Evolutionary conservation across 2,888 invertebrate species (phyloP), one percentile per base, ranked within the genome.

Genomic region (Bellardia bayeri): DNA sequence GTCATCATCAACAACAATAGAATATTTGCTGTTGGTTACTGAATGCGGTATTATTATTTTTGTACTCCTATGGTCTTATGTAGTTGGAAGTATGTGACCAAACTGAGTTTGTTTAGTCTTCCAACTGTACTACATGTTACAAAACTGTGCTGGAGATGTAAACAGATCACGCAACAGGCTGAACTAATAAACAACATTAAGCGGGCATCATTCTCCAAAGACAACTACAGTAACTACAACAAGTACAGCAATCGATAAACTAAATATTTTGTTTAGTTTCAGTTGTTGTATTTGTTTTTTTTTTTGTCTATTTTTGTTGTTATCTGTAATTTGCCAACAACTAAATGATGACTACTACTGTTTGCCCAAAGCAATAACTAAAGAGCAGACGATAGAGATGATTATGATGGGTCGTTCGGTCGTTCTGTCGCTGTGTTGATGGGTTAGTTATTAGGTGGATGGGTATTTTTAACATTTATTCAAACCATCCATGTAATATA

Each of bases 161-260:
- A 64, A 61, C 61, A 81, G 66, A 68, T 84, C 72, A 82, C 72
- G 84, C 87, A 87, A 84, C 84, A 81, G 87, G 78, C 81, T 64
- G 66, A 76, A 82, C 81, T 87, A 84, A 87, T 78, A 87, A 84
- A 78, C 49, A 66, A 56, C 33, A 78, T 76, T 84, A 72, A 82
- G 74, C 40, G 61, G 72, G 68, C 68, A 78, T 45, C 72, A 66
- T 68, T 64, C 14, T 81, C 54, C 30, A 11, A 76, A 33, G 40
- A 63, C 68, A 76, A 61, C 11, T 40, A n/a, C 51, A 16, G 14
- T 37, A 16, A n/a, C n/a, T 40, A n/a, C 51, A 16, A n/a, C 45
- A 16, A 54, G 13, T 45, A 58, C n/a, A 51, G n/a, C 37, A 40
- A 51, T 7, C n/a, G 14, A 9, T 33, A 42, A 82, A 51, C 71